These are phyloP conservation scores for Forbesichthys agassizii DNA, from an alignment of 2,113 vertebrate species.

Conservation along the genomic window DNA sequence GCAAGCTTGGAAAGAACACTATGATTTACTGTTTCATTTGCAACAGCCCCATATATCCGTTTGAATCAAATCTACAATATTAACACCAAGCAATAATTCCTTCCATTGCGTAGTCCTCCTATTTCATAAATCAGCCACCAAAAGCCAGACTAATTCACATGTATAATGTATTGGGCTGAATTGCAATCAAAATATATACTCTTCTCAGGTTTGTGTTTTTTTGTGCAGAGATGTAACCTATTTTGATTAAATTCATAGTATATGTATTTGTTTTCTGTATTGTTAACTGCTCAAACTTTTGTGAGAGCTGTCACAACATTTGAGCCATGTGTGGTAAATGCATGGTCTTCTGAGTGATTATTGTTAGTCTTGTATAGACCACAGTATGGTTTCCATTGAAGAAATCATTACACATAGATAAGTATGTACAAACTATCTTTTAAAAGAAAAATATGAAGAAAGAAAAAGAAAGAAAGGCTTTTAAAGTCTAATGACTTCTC, in stretches of 20 bases:
- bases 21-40: conserved; percentile 72
- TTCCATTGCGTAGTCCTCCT: conserved; percentile 56
- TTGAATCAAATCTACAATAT: conserved; percentile 75
- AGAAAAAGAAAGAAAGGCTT: not conserved
- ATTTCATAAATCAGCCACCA: conserved; percentile 62
- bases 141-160: conserved; percentile 58
- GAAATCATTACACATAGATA: not conserved
- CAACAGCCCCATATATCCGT: conserved; percentile 61
- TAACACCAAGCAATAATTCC: conserved; percentile 68
- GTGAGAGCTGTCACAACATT: conserved; percentile 16
- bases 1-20: conserved; percentile 49
- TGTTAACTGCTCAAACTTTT: conserved; percentile 29
- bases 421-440: not conserved
- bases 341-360: no score
- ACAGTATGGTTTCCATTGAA: no score
- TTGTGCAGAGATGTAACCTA: conserved; percentile 10
- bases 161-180: conserved; percentile 64
- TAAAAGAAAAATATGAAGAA: not conserved
- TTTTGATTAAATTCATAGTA: conserved; percentile 17
- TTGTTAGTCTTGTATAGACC: no score
- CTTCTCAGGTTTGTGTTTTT: conserved; percentile 51
- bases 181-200: conserved; percentile 60
- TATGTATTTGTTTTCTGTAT: conserved; percentile 12
- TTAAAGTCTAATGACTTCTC: no score
- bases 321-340: no score